These are phyloP conservation scores for Hypotaenidia philippensis DNA, from an alignment of 2,797 vertebrate genomes.

Conservation along the genomic window DNA sequence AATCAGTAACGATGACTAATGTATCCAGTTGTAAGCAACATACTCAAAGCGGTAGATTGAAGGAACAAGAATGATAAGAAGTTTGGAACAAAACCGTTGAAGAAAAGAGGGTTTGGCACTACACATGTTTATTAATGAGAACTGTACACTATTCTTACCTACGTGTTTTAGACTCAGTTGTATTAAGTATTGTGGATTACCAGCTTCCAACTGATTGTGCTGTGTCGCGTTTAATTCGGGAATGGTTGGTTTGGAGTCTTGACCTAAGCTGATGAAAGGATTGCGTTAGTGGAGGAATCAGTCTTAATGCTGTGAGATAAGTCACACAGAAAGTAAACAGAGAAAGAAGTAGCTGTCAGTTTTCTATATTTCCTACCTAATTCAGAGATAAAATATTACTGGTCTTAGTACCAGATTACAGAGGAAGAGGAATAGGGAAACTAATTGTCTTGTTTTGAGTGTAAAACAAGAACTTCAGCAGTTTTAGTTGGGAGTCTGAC, in stretches of 20 bases:
- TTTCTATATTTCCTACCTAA: background rate
- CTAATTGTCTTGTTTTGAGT: background rate
- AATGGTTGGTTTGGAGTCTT: background rate
- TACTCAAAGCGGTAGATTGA: background rate
- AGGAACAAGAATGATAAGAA: background rate
- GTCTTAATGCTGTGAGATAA: background rate
- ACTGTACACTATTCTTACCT: background rate
- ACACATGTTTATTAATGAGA: background rate
- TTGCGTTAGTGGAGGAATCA: background rate
- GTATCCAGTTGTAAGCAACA: background rate
- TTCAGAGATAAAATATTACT: background rate
- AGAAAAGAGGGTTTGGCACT: background rate
- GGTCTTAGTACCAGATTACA: background rate
- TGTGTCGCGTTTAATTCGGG: background rate
- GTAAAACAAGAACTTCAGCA: background rate
- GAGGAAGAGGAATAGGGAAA: background rate
- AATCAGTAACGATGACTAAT: background rate
- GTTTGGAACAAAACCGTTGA: background rate
- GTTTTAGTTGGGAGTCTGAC: background rate
- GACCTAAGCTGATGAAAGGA: background rate
- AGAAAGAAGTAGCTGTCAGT: background rate
- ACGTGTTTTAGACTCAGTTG: background rate
- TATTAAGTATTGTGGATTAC: background rate
- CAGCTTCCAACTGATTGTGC: background rate
- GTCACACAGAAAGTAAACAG: background rate